phyloP scores from a whole-genome alignment of 1,140 invertebrate species.

The Apis cerana region DNA sequence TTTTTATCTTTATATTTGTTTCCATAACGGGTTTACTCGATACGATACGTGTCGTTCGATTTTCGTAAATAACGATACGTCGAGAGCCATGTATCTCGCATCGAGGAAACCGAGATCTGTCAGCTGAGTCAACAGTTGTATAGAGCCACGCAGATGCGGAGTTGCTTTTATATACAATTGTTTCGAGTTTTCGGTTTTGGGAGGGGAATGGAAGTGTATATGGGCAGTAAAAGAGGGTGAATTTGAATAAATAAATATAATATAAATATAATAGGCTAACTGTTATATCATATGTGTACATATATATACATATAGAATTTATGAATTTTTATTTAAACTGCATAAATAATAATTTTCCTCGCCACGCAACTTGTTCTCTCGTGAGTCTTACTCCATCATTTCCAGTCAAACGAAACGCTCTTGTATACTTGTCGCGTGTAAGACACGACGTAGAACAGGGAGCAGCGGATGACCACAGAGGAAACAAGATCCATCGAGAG shows the following conservation, averaged over 20 bases:
- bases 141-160: neutral
- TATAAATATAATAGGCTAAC: too few species aligned
- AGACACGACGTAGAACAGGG: neutral
- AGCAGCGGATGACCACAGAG: constrained; percentile 9
- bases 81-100: neutral
- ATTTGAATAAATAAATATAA: too few species aligned
- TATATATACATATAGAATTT: too few species aligned
- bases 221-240: too few species aligned
- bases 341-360: too few species aligned
- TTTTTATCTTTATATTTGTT: neutral
- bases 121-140: constrained; percentile 30
- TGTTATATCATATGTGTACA: too few species aligned
- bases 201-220: neutral
- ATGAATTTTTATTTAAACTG: too few species aligned
- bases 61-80: neutral
- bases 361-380: too few species aligned
- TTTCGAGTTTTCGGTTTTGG: neutral
- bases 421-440: neutral
- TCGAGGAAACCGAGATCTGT: constrained; percentile 6
- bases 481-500: constrained; percentile 37
- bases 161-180: neutral
- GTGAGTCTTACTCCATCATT: too few species aligned
- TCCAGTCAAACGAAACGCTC: too few species aligned
- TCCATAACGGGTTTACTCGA: neutral
- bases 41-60: neutral